A percentile compares a stretch with the other conserved stretches of the same genome.
phyloP scores from a whole-genome alignment of 1,140 invertebrate species.

The Halictus rubicundus region DNA sequence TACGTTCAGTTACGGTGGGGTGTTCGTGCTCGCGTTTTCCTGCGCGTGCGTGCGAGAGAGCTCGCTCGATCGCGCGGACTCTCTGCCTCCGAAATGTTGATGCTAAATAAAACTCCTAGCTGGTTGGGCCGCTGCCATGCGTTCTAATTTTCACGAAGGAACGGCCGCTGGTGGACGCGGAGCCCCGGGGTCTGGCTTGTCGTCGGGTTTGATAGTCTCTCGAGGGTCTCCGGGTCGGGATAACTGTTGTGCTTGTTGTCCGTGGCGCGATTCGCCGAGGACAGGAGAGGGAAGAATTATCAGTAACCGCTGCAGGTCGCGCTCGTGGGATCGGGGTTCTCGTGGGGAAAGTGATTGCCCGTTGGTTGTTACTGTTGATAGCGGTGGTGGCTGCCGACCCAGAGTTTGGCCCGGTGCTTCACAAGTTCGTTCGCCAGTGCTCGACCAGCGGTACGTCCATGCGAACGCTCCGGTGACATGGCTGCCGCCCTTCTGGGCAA shows the following conservation, averaged over 20 bases:
- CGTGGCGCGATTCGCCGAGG: constrained; percentile 13
- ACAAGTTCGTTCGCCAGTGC: constrained; percentile 15
- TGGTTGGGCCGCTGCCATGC: constrained; percentile 77
- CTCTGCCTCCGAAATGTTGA: constrained; percentile 66
- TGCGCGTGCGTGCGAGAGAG: neutral
- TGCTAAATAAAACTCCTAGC: constrained; percentile 80
- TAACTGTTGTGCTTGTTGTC: too few species aligned
- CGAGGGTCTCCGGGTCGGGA: constrained; percentile 39
- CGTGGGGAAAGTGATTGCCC: too few species aligned
- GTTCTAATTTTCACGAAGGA: constrained; percentile 76
- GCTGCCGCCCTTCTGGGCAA: constrained; percentile 74
- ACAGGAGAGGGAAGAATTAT: neutral
- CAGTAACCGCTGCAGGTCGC: too few species aligned
- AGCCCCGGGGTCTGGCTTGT: constrained; percentile 61
- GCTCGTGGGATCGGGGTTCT: too few species aligned
- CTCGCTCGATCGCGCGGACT: neutral
- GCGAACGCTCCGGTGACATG: constrained; percentile 72
- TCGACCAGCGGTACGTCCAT: constrained; percentile 58
- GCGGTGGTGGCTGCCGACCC: too few species aligned
- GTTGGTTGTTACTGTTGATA: too few species aligned
- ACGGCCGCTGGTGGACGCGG: constrained; percentile 49
- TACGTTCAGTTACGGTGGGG: neutral
- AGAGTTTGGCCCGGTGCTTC: neutral
- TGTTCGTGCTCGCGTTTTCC: neutral
- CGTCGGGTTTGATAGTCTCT: constrained; percentile 41